These are phyloP conservation scores for Nymphalis urticae DNA, from an alignment of 2,888 invertebrate species.

Conservation along the genomic window DNA sequence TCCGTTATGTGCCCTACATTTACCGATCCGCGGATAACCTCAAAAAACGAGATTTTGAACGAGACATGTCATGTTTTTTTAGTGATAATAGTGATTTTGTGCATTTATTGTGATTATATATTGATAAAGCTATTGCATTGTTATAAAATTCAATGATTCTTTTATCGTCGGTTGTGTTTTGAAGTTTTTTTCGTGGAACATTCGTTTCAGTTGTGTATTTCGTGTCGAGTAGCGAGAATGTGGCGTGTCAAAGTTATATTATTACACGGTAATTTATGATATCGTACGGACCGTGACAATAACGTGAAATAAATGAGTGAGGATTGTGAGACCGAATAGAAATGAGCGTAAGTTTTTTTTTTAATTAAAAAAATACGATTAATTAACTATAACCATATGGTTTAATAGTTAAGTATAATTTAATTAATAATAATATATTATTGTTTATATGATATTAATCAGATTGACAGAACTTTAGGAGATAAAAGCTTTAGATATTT, in stretches of 20 bases:
- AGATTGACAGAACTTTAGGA: too few species aligned
- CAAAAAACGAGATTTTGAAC: conserved; percentile 66
- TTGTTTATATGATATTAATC: too few species aligned
- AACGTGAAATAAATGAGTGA: conserved; percentile 50
- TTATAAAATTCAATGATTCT: conserved; percentile 18
- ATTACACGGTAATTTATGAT: conserved; percentile 43
- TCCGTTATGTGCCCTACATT: conserved; percentile 72
- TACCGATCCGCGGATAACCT: conserved; percentile 75
- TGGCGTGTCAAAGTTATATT: conserved; percentile 39
- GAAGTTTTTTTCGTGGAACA: conserved; percentile 36
- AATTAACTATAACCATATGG: too few species aligned
- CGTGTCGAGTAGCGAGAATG: conserved; percentile 40
- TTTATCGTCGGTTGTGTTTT: conserved; percentile 1
- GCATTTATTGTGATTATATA: conserved; percentile 5
- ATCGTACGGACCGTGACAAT: conserved; percentile 46
- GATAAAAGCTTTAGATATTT: too few species aligned
- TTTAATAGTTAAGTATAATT: too few species aligned
- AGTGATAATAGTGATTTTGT: conserved; percentile 34
- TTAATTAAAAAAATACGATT: not conserved
- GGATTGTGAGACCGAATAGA: conserved; percentile 42
- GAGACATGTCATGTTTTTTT: conserved; percentile 52
- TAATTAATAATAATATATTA: too few species aligned
- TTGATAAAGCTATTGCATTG: not conserved
- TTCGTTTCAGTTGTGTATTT: conserved; percentile 38
- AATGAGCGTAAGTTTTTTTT: conserved; percentile 66